A percentile compares a stretch with the other conserved stretches of the same genome.
Conservation (phyloP, 2,113 vertebrate species). For the Antechinus flavipes region DNA sequence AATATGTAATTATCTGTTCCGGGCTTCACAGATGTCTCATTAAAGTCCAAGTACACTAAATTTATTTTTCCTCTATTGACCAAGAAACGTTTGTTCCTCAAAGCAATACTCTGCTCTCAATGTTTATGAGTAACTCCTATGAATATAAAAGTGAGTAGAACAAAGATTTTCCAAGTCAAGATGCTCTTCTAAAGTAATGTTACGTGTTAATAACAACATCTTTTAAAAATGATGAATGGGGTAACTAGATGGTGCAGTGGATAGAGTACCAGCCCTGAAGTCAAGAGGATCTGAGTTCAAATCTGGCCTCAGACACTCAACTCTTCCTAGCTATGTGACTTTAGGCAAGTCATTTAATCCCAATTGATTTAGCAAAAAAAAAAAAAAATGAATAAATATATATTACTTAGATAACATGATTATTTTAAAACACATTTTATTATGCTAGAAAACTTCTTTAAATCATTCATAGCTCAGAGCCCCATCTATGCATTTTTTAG, state of each 20-base stretch:
- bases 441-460: neutral
- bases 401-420: neutral
- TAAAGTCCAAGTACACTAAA: slow-evolving; percentile 11
- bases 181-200: neutral
- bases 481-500: neutral
- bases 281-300: too few species aligned
- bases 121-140: neutral
- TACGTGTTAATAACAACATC: neutral
- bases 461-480: neutral
- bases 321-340: too few species aligned
- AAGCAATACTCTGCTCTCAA: neutral
- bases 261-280: too few species aligned
- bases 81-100: slow-evolving; percentile 7
- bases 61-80: neutral
- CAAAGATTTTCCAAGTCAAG: neutral
- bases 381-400: neutral
- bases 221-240: neutral
- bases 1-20: slow-evolving; percentile 25
- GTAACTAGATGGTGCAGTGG: too few species aligned
- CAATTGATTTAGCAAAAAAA: too few species aligned
- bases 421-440: neutral
- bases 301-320: too few species aligned
- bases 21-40: neutral
- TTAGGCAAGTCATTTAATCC: too few species aligned
- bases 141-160: slow-evolving; percentile 16